phyloP scores from a whole-genome alignment of 2,113 vertebrate species.

The Acanthochromis polyacanthus region DNA sequence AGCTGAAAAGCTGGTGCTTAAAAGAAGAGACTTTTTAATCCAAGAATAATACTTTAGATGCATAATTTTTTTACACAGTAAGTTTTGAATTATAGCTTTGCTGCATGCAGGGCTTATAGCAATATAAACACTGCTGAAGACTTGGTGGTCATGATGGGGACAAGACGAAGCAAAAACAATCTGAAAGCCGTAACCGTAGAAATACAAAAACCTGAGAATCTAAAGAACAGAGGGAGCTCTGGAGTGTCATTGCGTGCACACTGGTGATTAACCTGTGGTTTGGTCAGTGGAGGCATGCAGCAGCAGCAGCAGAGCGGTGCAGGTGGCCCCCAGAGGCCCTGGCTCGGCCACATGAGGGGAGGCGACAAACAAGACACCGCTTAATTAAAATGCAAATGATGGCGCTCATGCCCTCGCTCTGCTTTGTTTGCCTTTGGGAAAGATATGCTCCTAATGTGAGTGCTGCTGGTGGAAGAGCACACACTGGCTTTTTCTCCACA shows the following conservation, averaged over 20 bases:
- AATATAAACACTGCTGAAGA: neutral
- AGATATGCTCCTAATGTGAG: conserved; percentile 31
- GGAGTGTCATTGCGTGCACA: neutral
- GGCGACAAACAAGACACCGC: conserved; percentile 61
- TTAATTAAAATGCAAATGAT: conserved; percentile 85
- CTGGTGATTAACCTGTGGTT: conserved; percentile 43
- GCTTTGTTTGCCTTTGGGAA: conserved; percentile 67
- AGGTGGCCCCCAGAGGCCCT: conserved; percentile 68
- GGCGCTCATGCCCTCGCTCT: conserved; percentile 29
- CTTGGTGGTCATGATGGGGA: too few relatives aligned
- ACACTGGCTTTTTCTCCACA: conserved; percentile 14
- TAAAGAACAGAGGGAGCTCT: neutral
- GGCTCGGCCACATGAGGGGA: conserved; percentile 46
- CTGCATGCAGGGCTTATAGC: neutral
- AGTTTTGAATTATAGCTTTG: neutral
- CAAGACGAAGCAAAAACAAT: neutral
- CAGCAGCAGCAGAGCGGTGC: conserved; percentile 38
- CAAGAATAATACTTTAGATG: neutral
- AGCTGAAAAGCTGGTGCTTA: neutral
- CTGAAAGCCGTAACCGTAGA: too few relatives aligned
- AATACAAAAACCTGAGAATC: neutral
- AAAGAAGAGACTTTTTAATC: neutral
- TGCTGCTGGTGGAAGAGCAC: conserved; percentile 17
- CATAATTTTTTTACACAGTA: neutral
- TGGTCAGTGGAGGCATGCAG: conserved; percentile 53